Evolutionary conservation across 2,797 vertebrate species (phyloP).

Genomic region (Microctenopoma lineatum): DNA sequence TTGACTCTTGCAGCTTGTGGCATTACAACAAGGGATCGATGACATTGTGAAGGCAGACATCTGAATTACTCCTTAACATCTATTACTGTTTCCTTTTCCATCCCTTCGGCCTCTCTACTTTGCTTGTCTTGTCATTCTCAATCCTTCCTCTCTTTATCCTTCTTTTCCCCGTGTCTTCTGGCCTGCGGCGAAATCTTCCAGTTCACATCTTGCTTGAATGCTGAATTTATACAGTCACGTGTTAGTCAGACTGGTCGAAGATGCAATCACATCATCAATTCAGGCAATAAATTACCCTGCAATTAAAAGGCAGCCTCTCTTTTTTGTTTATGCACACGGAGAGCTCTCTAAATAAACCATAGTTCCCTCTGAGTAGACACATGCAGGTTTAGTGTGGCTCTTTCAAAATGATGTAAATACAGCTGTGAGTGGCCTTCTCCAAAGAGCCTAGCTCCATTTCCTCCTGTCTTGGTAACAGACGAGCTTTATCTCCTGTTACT

Average conservation of each 20-base stretch:
- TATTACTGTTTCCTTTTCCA: constrained; percentile 9
- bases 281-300: constrained; percentile 67
- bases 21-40: constrained; percentile 26
- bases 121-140: constrained; percentile 23
- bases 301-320: constrained; percentile 58
- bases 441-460: constrained; percentile 71
- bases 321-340: constrained; percentile 62
- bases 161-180: constrained; percentile 25
- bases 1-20: constrained; percentile 35
- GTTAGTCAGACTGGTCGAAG: constrained; percentile 50
- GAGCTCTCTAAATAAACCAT: constrained; percentile 50
- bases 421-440: constrained; percentile 61
- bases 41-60: constrained; percentile 16
- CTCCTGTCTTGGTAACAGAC: constrained; percentile 59
- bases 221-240: constrained; percentile 38
- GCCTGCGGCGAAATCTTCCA: constrained; percentile 33
- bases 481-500: constrained; percentile 71
- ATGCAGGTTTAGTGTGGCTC: constrained; percentile 20
- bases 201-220: constrained; percentile 20
- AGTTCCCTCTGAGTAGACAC: constrained; percentile 38
- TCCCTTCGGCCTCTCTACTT: constrained; percentile 29
- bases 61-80: constrained; percentile 27
- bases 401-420: constrained; percentile 64
- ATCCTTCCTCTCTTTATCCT: constrained; percentile 1
- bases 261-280: constrained; percentile 73